Conservation (phyloP, 2,888 invertebrate species). For the Tribolium freemani region DNA sequence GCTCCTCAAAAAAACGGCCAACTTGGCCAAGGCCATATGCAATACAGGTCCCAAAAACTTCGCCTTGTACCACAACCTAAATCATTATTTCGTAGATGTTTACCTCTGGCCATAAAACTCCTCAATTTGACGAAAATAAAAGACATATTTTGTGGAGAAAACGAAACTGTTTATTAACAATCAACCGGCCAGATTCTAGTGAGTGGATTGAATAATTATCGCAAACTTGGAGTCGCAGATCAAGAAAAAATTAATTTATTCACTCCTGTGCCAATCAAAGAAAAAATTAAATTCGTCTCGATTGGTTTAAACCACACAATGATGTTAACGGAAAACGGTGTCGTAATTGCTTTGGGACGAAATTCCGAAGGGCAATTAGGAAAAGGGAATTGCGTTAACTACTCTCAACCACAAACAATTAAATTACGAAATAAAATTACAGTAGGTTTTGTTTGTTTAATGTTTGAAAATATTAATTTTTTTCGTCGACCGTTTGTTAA, state of each 20-base stretch:
- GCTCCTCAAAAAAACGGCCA: slow-evolving; percentile 74
- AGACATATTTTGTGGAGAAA: slow-evolving; percentile 74
- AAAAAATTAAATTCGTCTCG: slow-evolving; percentile 72
- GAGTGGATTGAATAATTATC: slow-evolving; percentile 75
- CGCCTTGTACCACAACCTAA: too few species aligned
- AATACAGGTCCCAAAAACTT: slow-evolving; percentile 61
- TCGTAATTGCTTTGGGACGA: slow-evolving; percentile 76
- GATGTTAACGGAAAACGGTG: slow-evolving; percentile 75
- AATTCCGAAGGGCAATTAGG: slow-evolving; percentile 77
- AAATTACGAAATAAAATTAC: slow-evolving; percentile 53
- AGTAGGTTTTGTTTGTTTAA: slow-evolving; percentile 50
- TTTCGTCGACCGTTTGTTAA: too few species aligned
- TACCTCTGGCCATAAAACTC: slow-evolving; percentile 32
- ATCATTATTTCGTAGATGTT: not conserved
- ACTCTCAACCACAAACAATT: slow-evolving; percentile 43
- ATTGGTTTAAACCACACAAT: slow-evolving; percentile 76
- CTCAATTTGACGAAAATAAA: slow-evolving; percentile 64
- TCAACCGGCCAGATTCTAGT: slow-evolving; percentile 74
- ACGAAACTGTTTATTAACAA: slow-evolving; percentile 75
- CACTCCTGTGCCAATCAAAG: slow-evolving; percentile 65
- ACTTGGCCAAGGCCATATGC: slow-evolving; percentile 72
- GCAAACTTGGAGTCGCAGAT: slow-evolving; percentile 69
- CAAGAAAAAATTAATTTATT: slow-evolving; percentile 26
- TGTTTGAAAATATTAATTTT: slow-evolving; percentile 51
- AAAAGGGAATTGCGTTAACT: slow-evolving; percentile 52